Percentiles rank a stretch among this genome's conserved stretches.
Conservation (phyloP, 2,888 invertebrate genomes). For the Exephanes ischioxanthus region DNA sequence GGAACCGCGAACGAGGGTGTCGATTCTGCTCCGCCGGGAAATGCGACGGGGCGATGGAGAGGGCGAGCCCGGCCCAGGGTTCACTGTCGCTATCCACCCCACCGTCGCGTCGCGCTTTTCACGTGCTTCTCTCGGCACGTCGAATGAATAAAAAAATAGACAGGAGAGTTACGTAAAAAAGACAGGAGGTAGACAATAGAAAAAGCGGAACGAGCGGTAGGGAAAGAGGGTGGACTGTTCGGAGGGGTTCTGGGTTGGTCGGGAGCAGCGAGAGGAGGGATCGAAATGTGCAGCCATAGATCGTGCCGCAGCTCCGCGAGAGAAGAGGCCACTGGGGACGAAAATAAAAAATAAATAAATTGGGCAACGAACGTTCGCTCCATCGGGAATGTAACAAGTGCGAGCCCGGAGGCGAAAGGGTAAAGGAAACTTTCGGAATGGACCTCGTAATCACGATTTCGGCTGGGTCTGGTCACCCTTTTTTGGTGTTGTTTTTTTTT, state of each 20-base stretch:
- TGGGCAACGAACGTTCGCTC: constrained; percentile 30
- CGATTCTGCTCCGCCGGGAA: constrained; percentile 16
- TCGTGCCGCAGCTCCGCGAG: constrained; percentile 62
- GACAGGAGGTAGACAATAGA: constrained; percentile 28
- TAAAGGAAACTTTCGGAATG: constrained; percentile 56
- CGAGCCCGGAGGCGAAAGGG: constrained; percentile 22
- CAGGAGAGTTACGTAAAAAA: constrained; percentile 26
- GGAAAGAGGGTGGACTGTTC: not conserved
- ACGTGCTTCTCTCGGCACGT: not conserved
- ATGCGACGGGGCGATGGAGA: not conserved
- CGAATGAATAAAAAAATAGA: constrained; percentile 36
- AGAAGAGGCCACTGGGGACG: constrained; percentile 49
- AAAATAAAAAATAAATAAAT: constrained; percentile 9
- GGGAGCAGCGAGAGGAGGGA: constrained; percentile 2
- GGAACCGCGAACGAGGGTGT: constrained; percentile 4
- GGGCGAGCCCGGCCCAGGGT: not conserved
- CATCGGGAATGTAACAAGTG: constrained; percentile 29
- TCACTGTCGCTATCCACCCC: constrained; percentile 10
- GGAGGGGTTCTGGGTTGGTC: not conserved
- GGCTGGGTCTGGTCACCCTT: constrained; percentile 50
- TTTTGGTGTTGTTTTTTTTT: constrained; percentile 34
- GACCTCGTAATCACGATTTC: constrained; percentile 69
- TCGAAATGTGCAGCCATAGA: constrained; percentile 42
- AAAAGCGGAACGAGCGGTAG: not conserved
- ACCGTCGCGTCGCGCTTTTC: constrained; percentile 23